A percentile compares a stretch with the other conserved stretches of the same genome.
These are phyloP conservation scores for Hesperia comma DNA, from an alignment of 2,888 invertebrate genomes.

Conservation along the genomic window DNA sequence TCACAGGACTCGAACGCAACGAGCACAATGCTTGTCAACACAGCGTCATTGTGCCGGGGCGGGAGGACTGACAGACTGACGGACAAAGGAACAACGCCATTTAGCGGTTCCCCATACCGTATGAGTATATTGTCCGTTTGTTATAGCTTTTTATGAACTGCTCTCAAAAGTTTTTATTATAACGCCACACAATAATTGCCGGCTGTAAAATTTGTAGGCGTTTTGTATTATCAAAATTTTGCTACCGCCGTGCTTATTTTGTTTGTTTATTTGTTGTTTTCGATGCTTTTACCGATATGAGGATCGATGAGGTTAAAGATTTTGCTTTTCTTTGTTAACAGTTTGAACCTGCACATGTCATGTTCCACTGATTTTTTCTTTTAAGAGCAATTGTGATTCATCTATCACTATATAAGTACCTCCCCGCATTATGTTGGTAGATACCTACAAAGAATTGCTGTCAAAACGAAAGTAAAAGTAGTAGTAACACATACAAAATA, in stretches of 20 bases:
- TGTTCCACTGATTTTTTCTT: too few species aligned
- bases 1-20: slow-evolving; percentile 41
- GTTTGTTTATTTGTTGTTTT: not conserved
- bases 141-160: slow-evolving; percentile 29
- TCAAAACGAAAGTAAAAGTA: too few species aligned
- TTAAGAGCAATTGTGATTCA: too few species aligned
- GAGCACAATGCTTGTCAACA: slow-evolving; percentile 72
- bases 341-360: too few species aligned
- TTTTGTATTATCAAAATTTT: slow-evolving; percentile 21
- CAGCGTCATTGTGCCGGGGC: slow-evolving; percentile 47
- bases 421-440: too few species aligned
- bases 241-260: slow-evolving; percentile 1
- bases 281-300: too few species aligned
- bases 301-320: too few species aligned
- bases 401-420: too few species aligned
- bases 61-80: slow-evolving; percentile 52
- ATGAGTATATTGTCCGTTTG: slow-evolving; percentile 29
- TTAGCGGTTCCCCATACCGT: slow-evolving; percentile 40
- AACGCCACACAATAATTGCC: slow-evolving; percentile 15
- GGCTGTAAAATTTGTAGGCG: slow-evolving; percentile 24
- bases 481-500: too few species aligned
- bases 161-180: slow-evolving; percentile 18
- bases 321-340: too few species aligned
- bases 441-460: too few species aligned
- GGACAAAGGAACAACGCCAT: slow-evolving; percentile 59